These are phyloP conservation scores for Bathybates hornii DNA, from an alignment of 2,113 vertebrate species.

Conservation along the genomic window DNA sequence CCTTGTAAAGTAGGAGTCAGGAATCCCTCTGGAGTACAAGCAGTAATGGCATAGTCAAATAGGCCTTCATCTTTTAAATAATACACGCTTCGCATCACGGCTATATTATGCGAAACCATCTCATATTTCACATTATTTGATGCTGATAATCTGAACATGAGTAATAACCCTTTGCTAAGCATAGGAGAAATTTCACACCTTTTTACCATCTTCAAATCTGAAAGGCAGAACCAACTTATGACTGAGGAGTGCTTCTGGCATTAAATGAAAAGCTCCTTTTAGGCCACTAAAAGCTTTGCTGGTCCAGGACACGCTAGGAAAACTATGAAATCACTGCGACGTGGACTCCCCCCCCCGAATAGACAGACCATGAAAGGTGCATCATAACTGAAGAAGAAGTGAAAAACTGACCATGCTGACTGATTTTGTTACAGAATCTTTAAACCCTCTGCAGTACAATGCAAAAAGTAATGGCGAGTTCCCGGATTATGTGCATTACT, in stretches of 20 bases:
- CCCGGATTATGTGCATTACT: neutral
- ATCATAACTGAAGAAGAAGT: neutral
- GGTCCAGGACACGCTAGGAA: neutral
- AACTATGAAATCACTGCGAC: neutral
- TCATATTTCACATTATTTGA: conserved; percentile 12
- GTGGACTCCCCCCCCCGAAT: neutral
- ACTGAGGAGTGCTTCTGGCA: neutral
- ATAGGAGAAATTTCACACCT: neutral
- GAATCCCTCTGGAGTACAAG: conserved; percentile 40
- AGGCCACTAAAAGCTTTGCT: conserved; percentile 32
- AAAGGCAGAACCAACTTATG: conserved; percentile 16
- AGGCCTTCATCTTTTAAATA: conserved; percentile 40
- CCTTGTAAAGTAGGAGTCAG: conserved; percentile 27
- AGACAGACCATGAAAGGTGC: neutral
- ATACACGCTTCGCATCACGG: conserved; percentile 21
- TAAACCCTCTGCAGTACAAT: neutral
- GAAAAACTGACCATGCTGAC: neutral
- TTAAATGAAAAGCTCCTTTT: conserved; percentile 27
- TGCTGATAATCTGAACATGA: neutral
- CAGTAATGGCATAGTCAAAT: conserved; percentile 49
- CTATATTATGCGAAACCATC: neutral
- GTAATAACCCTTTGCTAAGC: neutral
- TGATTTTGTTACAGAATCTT: neutral
- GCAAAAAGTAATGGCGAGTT: neutral
- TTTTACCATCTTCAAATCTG: neutral